Percentiles rank a stretch among this genome's conserved stretches.
phyloP scores from a whole-genome alignment of 2,888 invertebrate species.

The Papilio demoleus region DNA sequence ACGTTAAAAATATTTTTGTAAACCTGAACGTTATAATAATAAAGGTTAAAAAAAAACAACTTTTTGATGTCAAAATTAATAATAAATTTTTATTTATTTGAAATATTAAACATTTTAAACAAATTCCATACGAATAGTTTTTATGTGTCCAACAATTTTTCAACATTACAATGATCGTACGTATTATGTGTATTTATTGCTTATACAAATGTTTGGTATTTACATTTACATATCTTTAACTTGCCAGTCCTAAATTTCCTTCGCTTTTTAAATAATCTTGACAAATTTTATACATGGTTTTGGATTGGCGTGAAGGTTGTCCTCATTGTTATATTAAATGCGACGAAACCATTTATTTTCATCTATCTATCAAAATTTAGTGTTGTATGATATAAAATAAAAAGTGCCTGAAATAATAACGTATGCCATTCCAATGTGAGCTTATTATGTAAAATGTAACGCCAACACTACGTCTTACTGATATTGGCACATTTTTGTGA shows the following conservation, averaged over 20 bases:
- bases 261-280: neutral
- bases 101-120: constrained; percentile 63
- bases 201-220: neutral
- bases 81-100: constrained; percentile 57
- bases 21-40: neutral
- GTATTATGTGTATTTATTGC: neutral
- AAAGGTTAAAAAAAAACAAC: constrained; percentile 53
- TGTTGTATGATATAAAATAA: too few species aligned
- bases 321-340: too few species aligned
- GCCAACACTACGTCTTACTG: constrained; percentile 66
- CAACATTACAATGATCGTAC: constrained; percentile 29
- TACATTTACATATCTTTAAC: neutral
- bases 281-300: neutral
- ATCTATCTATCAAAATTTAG: neutral
- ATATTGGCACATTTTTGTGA: constrained; percentile 77
- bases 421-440: too few species aligned
- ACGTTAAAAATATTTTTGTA: neutral
- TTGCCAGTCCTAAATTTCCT: neutral
- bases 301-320: neutral
- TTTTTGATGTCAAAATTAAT: constrained; percentile 58
- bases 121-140: constrained; percentile 55
- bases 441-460: constrained; percentile 35
- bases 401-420: too few species aligned
- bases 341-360: neutral
- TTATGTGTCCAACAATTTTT: constrained; percentile 23